Evolutionary conservation across 2,113 vertebrate species (phyloP), one percentile per base, ranked within the genome.

Genomic region (Girardinichthys multiradiatus): DNA sequence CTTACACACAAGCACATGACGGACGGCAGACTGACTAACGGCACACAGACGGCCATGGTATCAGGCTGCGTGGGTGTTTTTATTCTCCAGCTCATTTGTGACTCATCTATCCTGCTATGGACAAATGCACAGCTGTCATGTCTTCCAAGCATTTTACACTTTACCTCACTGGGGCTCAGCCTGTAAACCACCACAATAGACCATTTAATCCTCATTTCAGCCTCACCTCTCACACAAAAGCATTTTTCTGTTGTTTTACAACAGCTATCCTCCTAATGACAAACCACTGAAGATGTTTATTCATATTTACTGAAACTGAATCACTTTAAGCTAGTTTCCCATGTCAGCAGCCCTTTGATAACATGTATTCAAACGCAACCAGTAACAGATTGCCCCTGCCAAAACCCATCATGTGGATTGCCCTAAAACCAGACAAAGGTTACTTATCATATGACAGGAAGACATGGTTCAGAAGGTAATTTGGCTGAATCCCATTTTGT

Each of bases 381-480:
- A 86, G 70, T 84, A 79, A 83, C 75, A 42, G 80, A 45, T 45
- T 1, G 80, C 54, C 63, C 28, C 68, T 26, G 72, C 74, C 59
- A 58, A 57, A 68, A 30, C 67, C 30, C 64, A 11, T 76, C 86
- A 87, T 77, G 82, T 71, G 85, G 89, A 86, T 81, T 82, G 59
- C 76, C 84, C 84, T 90, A 81, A 81, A 85, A 83, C 72, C n/a
- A 64, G 64, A 73, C 1, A 6, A 61, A 62, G 72, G 74, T 73
- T 68, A 76, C 64, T 91, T 89, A 86, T 84, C 90, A 90, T 90
- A 64, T 70, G 69, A 63, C 64, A 85, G 54, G 74, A 64, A 57
- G 65, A 80, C 58, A 37, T 21, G 68, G 62, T 64, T 62, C 21
- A 82, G 88, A 86, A 82, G 86, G 86, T 65, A 82, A 19, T 45